Evolutionary conservation across 2,113 vertebrate species (phyloP), one percentile per base, ranked within the genome.

Genomic region (Muntiacus muntjak): DNA sequence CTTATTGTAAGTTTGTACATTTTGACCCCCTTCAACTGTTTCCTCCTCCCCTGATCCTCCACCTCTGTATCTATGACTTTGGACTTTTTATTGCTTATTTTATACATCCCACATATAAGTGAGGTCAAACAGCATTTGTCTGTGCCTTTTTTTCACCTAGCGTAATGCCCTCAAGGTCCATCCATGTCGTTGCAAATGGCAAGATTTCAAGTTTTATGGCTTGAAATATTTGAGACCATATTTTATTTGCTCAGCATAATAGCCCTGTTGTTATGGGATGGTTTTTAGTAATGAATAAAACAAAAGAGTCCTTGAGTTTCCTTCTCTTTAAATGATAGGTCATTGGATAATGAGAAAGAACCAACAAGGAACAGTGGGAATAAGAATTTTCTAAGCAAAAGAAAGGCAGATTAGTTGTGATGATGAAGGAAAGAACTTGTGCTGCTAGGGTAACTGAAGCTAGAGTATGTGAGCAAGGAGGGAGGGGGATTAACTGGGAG

Each of bases 321-420:
- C 76, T 96, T 95, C 30, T 58, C 19, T 85, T 96, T 95, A 87
- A 96, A 28, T 89, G 92, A 97, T 57, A 84, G 26, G 26, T 86
- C 64, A 9, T 55, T 96, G 67, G 83, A 40, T 83, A 58, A 91
- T 23, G 40, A 88, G 57, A 74, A 76, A 60, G 30, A 74, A 11
- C 52, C 47, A 47, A 55, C 8, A n/a, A 64, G 60, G 7, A 36
- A 76, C 19, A 86, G 17, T 52, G 40, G 58, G 47, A 21, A 55
- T 62, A 21, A 25, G 57, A 60, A 54, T 95, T 91, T 95, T 89
- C 55, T 50, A 47, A 82, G 54, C 19, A 62, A 83, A 30, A 87
- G 45, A 30, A 40, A 81, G 57, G 21, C 3, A 58, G 30, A 1
- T 87, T 50, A 50, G 60, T 94, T 50, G 43, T 57, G 43, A 26